Base-by-base conservation (phyloP, 2,888 invertebrate genomes). In the Cryptocheilus praepositus region DNA sequence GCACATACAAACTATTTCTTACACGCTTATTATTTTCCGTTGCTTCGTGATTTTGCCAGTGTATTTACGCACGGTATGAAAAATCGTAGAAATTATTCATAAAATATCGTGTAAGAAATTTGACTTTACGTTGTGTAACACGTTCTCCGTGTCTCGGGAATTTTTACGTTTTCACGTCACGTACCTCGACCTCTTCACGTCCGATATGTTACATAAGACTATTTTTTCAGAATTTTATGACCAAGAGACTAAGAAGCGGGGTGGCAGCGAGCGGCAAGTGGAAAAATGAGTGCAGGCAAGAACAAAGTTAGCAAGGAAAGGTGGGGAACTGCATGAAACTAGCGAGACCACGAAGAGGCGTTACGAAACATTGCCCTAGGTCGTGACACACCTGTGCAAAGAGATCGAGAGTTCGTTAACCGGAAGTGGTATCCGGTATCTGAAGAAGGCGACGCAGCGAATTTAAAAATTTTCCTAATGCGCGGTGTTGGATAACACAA, bases 401-500 rank as follows among this genome's bases (percentile, higher is more conserved):
- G 60, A 68, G 49, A 52, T 43, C 21, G 43, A 3, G 28, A 57
- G 52, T 72, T 76, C 70, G 58, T 78, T 76, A 77, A 78, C 56
- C n/a, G 60, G 53, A 68, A 73, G 53, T 64, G 61, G 53, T 63
- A 67, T 71, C 63, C 68, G 70, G 63, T 74, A 71, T 36, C 36
- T 63, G 51, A 51, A 67, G 54, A 44, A 56, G 64, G 60, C 56
- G 54, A 46, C 51, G 53, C 65, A 56, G 70, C 67, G 65, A 70
- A 73, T 75, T 77, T 76, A 73, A 79, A 69, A 64, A 74, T 77
- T 76, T 68, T 66, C 60, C 65, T 81, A 79, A 81, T 64, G 70
- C 70, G 66, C 67, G 59, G 46, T 51, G 51, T 58, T 57, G 64
- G 69, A 59, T 57, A 53, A 62, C 64, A 64, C 36, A 11, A 36